Percentiles rank a stretch among this genome's conserved stretches.
phyloP scores from a whole-genome alignment of 1,140 invertebrate genomes.

The Drosophila funebris region DNA sequence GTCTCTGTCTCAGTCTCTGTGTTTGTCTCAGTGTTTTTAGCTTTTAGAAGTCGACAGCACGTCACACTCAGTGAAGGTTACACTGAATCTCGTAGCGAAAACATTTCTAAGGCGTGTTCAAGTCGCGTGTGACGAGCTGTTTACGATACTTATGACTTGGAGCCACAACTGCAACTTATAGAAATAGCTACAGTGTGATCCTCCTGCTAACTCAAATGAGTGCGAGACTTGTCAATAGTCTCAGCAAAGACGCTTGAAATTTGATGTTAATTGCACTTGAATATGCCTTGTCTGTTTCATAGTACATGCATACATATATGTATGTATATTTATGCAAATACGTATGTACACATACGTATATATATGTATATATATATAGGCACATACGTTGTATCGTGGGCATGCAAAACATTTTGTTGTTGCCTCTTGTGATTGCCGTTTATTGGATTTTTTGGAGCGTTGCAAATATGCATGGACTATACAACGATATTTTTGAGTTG shows the following conservation, averaged over 20 bases:
- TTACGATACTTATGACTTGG: conserved; percentile 16
- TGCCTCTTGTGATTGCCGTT: conserved; percentile 71
- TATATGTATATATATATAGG: not conserved
- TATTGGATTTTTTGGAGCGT: conserved; percentile 78
- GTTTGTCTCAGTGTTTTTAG: conserved; percentile 1
- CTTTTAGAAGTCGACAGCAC: conserved; percentile 57
- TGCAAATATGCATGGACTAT: conserved; percentile 75
- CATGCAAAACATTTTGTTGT: conserved; percentile 61
- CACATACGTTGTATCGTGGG: conserved; percentile 18
- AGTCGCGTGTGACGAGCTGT: conserved; percentile 35
- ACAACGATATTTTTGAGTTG: conserved; percentile 55
- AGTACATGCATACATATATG: not conserved
- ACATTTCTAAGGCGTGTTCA: conserved; percentile 54
- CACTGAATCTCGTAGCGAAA: conserved; percentile 49
- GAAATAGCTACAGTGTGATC: conserved; percentile 8
- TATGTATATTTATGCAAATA: conserved; percentile 8
- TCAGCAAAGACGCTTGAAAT: conserved; percentile 28
- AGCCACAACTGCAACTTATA: too few relatives aligned
- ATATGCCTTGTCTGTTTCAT: conserved; percentile 31
- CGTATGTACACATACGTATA: too few relatives aligned
- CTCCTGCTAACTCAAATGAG: not conserved
- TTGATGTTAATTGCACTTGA: conserved; percentile 63
- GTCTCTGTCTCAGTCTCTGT: not conserved
- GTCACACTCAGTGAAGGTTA: conserved; percentile 67
- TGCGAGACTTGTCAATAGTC: conserved; percentile 31